Conservation (phyloP, 1,140 invertebrate species). For the Achroia grisella region DNA sequence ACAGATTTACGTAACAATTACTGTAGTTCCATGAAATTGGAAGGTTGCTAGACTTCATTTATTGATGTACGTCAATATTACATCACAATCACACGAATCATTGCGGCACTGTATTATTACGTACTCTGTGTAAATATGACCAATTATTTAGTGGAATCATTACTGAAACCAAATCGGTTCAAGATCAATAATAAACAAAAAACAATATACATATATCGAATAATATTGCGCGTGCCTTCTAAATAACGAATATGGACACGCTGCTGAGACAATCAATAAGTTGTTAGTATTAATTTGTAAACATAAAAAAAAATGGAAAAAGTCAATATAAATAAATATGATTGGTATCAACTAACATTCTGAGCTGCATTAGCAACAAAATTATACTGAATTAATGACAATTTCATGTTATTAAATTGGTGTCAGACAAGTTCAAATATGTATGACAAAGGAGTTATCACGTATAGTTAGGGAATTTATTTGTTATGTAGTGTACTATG, state of each 20-base stretch:
- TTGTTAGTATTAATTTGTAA: background rate
- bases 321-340: background rate
- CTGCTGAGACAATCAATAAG: conserved; percentile 5
- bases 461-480: too few relatives aligned
- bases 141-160: background rate
- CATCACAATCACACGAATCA: background rate
- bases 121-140: conserved; percentile 6
- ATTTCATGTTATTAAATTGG: too few relatives aligned
- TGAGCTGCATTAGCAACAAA: background rate
- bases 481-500: too few relatives aligned
- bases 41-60: background rate
- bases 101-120: background rate
- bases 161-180: background rate
- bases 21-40: background rate
- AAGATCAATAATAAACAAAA: conserved; percentile 3
- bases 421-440: too few relatives aligned
- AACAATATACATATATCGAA: background rate
- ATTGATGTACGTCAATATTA: background rate
- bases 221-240: conserved; percentile 1
- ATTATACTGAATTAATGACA: too few relatives aligned
- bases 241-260: background rate
- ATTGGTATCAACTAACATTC: background rate
- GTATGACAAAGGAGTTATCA: too few relatives aligned
- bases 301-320: background rate
- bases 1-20: conserved; percentile 31